A percentile compares a stretch with the other conserved stretches of the same genome.
phyloP scores from a whole-genome alignment of 2,113 vertebrate species.

The Bostrychus sinensis region DNA sequence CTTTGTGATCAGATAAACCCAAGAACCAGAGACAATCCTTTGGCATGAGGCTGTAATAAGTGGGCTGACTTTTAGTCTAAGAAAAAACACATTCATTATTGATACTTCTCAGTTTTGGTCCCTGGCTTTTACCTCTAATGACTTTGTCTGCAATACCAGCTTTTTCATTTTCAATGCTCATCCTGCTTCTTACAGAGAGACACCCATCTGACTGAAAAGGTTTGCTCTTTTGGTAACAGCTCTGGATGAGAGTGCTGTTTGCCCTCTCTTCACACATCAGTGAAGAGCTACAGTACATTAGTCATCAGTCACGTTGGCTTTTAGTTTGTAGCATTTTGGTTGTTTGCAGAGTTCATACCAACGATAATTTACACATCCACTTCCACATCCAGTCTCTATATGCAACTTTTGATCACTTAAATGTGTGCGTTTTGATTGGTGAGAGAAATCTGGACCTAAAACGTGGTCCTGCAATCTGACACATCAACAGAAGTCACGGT shows the following conservation, averaged over 20 bases:
- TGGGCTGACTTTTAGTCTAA: background rate
- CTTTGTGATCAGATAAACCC: no score
- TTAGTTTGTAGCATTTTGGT: no score
- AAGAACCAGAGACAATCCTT: no score
- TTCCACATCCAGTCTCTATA: no score
- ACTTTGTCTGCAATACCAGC: background rate
- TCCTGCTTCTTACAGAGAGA: background rate
- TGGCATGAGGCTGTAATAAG: no score
- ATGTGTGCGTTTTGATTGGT: no score
- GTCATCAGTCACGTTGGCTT: background rate
- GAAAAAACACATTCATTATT: background rate
- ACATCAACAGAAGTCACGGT: no score
- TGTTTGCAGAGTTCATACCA: no score
- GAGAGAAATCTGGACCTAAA: no score
- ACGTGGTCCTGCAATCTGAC: no score
- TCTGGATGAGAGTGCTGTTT: background rate
- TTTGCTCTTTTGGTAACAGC: constrained; percentile 7
- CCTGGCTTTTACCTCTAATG: background rate
- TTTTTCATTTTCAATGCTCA: background rate
- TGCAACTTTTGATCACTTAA: no score
- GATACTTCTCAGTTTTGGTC: background rate
- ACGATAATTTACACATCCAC: no score
- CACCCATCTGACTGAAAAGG: background rate
- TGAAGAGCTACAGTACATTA: background rate
- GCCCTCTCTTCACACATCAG: background rate